Base-by-base conservation (phyloP, 2,888 invertebrate genomes). In the Dolichomitus sp. region DNA sequence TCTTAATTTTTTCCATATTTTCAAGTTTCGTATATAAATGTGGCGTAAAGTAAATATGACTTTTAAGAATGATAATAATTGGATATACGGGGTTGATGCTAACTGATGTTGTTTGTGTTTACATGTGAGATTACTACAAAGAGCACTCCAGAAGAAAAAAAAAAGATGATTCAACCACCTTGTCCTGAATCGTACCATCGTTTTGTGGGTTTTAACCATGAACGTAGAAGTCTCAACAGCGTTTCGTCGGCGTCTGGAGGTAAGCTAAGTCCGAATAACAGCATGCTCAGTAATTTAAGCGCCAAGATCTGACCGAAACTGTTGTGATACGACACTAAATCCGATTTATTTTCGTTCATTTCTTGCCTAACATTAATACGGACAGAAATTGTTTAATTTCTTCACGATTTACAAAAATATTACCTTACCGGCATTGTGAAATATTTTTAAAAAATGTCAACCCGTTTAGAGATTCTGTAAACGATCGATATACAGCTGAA, bases 1-100 rank as follows among this genome's bases (percentile, higher is more conserved):
- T n/a, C 33, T 33, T 33, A 6, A 33, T 6, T 33, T 33, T 33
- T 30, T 30, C 30, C 30, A 30, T 30, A 66, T 66, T 66, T 65
- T 65, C 72, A 48, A 23, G 48, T 33, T 48, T 59, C 66, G 19
- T 37, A 6, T 23, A 37, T 37, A 57, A 17, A 52, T 27, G 52
- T 6, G 19, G 17, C 7, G 42, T 45, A 17, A 48, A n/a, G 14
- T 48, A 48, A 48, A 48, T 48, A n/a, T 17, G 14, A 48, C 45
- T 48, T 48, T 14, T n/a, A n/a, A n/a, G n/a, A n/a, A n/a, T 33
- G 2, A n/a, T 2, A 48, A 48, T 17, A 0, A 12, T 48, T 45
- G 45, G 9, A 12, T 14, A 14, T 45, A 14, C 14, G 14, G n/a
- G 45, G n/a, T 17, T n/a, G 2, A 42, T 42, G 1, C 42, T 14